A percentile compares a stretch with the other conserved stretches of the same genome.
These are phyloP conservation scores for Turnix velox DNA, from an alignment of 2,113 vertebrate species.

Conservation along the genomic window DNA sequence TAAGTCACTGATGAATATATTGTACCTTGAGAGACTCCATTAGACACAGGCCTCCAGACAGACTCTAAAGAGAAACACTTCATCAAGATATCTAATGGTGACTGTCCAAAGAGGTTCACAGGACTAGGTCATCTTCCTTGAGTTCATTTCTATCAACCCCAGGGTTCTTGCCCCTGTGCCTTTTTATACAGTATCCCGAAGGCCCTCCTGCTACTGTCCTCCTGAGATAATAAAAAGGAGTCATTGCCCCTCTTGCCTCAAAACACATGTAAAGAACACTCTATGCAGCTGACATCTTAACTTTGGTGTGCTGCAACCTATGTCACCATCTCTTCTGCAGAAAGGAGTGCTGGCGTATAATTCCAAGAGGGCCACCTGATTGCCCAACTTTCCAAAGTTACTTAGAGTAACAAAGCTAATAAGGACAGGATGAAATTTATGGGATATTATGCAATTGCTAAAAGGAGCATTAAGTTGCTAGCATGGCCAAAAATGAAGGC, in stretches of 20 bases:
- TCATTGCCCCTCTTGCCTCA: neutral
- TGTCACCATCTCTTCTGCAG: neutral
- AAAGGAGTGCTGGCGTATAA: neutral
- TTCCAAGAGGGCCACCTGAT: neutral
- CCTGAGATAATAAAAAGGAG: neutral
- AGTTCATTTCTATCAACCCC: neutral
- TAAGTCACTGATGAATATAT: no score
- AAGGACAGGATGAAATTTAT: neutral
- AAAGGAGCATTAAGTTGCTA: neutral
- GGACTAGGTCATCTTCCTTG: neutral
- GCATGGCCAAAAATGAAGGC: neutral
- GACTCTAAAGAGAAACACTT: neutral
- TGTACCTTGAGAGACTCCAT: no score
- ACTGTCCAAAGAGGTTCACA: neutral
- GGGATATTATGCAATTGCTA: neutral
- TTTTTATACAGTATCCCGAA: neutral
- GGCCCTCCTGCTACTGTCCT: neutral
- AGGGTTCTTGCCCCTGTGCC: neutral
- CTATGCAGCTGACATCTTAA: neutral
- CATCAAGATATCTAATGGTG: neutral
- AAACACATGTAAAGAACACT: neutral
- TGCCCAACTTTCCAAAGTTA: neutral
- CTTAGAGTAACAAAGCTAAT: neutral
- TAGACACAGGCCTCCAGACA: no score
- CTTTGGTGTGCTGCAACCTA: rapidly evolving